Base-by-base conservation (phyloP, 2,888 invertebrate species). In the Diaphora mendica region DNA sequence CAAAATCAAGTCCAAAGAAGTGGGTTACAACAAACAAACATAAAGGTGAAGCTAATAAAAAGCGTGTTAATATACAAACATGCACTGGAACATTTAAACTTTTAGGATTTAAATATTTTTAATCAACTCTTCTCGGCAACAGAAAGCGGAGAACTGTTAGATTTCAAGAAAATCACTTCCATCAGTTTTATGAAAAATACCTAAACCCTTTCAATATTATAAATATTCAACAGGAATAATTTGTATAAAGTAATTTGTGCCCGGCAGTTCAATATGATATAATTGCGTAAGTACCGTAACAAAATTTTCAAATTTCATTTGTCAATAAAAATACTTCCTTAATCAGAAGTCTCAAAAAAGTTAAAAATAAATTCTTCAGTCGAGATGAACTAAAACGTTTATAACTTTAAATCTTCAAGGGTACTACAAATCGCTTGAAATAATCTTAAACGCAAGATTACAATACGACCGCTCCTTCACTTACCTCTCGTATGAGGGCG, bases 401-500 rank as follows among this genome's bases (percentile, higher is more conserved):
- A 59, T 13, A 59, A 13, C 26, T 59, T 26, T 59, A 3, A 67
- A 39, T n/a, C 13, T 39, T 23, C 59, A 59, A 59, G 26, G 26
- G 13, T n/a, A n/a, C 13, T 9, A n/a, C 59, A 59, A 26, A 55
- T 2, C 55, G 55, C 9, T 59, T 59, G 30, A 62, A 62, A 62
- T 62, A 62, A 62, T 62, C 30, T 62, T 30, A 30, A 30, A 62
- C 17, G 2, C 17, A 30, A 30, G 26, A 62, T 59, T 30, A 62
- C 30, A 62, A 30, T 30, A 39, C 68, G n/a, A 62, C 67, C 30
- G 23, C 59, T 15, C 42, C 65, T 68, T 64, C 62, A 42, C 62
- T 62, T 39, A 68, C 42, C 71, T 51, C 66, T 64, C 17, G 55
- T 59, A 44, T 66, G 55, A 23, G 67, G 67, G 68, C 48, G 13